Base-by-base conservation (phyloP, 2,113 vertebrate genomes). In the Anoura caudifer region DNA sequence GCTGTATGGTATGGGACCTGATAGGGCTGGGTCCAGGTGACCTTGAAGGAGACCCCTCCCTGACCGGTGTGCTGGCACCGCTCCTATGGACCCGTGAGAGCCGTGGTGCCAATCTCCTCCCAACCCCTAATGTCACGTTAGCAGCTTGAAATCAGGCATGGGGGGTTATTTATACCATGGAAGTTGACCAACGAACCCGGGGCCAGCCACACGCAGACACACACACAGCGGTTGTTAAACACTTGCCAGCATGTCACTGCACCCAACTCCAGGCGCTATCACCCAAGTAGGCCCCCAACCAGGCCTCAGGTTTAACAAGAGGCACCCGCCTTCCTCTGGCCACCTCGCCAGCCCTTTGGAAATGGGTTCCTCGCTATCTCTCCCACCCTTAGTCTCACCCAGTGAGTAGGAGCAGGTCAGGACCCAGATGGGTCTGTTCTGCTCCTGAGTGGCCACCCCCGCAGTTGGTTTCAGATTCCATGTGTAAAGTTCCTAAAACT, bases 371-470 rank as follows among this genome's bases (percentile, higher is more conserved):
- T 69, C 36, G 15, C 72, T 22, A 2, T 41, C n/a, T 41, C 72
- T 17, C 7, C 61, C 54, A 20, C 5, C 31, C 24, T 83, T 2
- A 45, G 90, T 94, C 94, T 91, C 50, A 0, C 80, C 72, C 63
- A 0, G 13, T 13, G 86, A 45, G 89, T 77, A 80, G 95, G 95
- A 61, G 85, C 43, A 5, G 77, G 81, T 95, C 85, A 47, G 86
- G 79, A 65, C 79, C 26, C 41, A 13, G 28, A 65, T 3, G 52
- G 28, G 45, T 38, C 90, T 6, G 1, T 20, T 61, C 15, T 65
- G 38, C 15, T 33, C 82, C 73, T 1, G 33, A 14, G 41, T 0
- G 19, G 17, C 90, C 59, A 0, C 85, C 77, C 83, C 91, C n/a
- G 1, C 14, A 0, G 24, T 22, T 0, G 3, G n/a, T 41, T 38